Evolutionary conservation across 2,113 vertebrate genomes (phyloP).

Genomic region (Chiloscyllium plagiosum): DNA sequence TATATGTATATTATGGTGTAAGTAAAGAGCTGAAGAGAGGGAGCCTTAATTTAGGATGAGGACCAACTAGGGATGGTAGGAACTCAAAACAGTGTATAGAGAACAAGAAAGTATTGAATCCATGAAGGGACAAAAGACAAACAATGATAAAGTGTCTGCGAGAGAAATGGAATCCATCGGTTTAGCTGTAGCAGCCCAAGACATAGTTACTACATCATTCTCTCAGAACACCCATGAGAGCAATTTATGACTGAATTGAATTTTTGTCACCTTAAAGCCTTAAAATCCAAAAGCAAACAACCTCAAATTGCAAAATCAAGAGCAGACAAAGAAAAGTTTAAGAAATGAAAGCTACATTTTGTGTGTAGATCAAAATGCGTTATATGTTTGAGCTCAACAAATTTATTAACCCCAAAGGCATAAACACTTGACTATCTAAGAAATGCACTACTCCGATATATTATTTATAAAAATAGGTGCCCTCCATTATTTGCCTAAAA

Average conservation of each 20-base stretch:
- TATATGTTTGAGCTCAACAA: background rate
- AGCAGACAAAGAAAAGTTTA: background rate
- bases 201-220: too few species aligned
- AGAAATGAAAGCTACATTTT: background rate
- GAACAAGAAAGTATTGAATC: too few species aligned
- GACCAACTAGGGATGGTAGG: too few species aligned
- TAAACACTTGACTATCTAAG: background rate
- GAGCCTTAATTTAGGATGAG: too few species aligned
- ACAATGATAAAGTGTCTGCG: too few species aligned
- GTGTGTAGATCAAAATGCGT: background rate
- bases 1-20: too few species aligned
- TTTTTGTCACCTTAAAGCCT: background rate
- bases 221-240: background rate
- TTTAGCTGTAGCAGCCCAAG: too few species aligned
- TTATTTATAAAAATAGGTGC: background rate
- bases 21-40: too few species aligned
- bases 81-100: too few species aligned
- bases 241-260: background rate
- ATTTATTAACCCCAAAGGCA: background rate
- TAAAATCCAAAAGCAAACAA: background rate
- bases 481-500: background rate
- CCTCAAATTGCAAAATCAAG: background rate
- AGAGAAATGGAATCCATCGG: too few species aligned
- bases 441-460: background rate
- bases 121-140: too few species aligned